Conservation (phyloP, 2,113 vertebrate genomes). For the Scatophagus argus region DNA sequence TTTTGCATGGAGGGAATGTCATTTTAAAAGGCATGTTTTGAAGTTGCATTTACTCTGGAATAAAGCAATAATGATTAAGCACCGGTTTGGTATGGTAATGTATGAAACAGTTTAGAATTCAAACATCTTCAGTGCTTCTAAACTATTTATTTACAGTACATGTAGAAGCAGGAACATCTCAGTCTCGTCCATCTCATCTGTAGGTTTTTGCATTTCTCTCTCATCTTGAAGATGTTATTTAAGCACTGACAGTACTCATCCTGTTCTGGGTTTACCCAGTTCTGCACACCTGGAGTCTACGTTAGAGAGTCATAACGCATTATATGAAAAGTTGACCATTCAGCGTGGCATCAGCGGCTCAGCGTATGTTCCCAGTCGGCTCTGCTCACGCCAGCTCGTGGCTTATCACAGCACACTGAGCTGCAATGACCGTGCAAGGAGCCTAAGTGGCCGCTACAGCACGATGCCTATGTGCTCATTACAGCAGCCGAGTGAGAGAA, state of each 20-base stretch:
- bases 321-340: not conserved
- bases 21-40: not conserved
- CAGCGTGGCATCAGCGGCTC: slow-evolving; percentile 42
- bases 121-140: not conserved
- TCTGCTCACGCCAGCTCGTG: slow-evolving; percentile 27
- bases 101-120: not conserved
- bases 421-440: slow-evolving; percentile 30
- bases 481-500: slow-evolving; percentile 42
- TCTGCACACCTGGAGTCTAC: not conserved
- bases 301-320: not conserved
- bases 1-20: slow-evolving; percentile 18
- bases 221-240: not conserved
- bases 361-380: slow-evolving; percentile 45
- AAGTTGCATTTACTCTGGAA: not conserved
- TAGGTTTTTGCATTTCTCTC: not conserved
- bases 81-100: not conserved
- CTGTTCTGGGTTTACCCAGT: not conserved
- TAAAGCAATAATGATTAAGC: not conserved
- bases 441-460: slow-evolving; percentile 35
- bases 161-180: not conserved
- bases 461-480: slow-evolving; percentile 59
- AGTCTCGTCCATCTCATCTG: not conserved
- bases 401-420: slow-evolving; percentile 32
- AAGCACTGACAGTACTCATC: not conserved
- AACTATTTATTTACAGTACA: not conserved